phyloP scores from a whole-genome alignment of 2,797 vertebrate genomes.

The Catostomus latipinnis region DNA sequence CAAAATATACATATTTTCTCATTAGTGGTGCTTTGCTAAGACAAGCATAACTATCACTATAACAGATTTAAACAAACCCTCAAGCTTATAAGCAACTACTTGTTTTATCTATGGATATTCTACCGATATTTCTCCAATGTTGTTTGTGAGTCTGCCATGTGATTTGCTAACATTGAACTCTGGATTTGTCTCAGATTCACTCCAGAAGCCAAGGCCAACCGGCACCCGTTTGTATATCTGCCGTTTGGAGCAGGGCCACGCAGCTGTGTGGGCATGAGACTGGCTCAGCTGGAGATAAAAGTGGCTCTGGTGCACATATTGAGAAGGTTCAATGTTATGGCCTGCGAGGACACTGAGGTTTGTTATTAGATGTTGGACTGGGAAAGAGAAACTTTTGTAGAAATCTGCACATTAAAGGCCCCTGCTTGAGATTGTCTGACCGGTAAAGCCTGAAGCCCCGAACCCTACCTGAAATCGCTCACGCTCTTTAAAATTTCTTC shows the following conservation, averaged over 20 bases:
- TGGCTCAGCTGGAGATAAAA: slow-evolving; percentile 90
- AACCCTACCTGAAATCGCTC: too few species aligned
- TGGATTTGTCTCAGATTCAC: slow-evolving; percentile 82
- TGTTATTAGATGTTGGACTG: not conserved
- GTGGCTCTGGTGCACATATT: slow-evolving; percentile 85
- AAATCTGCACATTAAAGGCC: too few species aligned
- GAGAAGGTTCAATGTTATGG: slow-evolving; percentile 81
- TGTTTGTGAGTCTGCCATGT: not conserved
- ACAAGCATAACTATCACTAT: too few species aligned
- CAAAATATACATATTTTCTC: too few species aligned
- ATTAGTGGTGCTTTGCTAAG: too few species aligned
- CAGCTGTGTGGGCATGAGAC: slow-evolving; percentile 90
- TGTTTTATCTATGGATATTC: not conserved
- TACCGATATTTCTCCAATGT: too few species aligned
- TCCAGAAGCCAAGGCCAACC: slow-evolving; percentile 79
- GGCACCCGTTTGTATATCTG: slow-evolving; percentile 87
- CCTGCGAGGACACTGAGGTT: slow-evolving; percentile 79
- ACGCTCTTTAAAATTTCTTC: too few species aligned
- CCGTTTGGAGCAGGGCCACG: slow-evolving; percentile 93
- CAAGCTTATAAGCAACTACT: too few species aligned
- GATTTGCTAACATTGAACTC: not conserved
- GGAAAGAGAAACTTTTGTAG: too few species aligned
- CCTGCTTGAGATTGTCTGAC: too few species aligned
- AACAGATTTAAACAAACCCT: too few species aligned
- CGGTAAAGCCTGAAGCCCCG: too few species aligned